These are phyloP conservation scores for Machimus atricapillus DNA, from an alignment of 2,888 invertebrate species.

Conservation along the genomic window DNA sequence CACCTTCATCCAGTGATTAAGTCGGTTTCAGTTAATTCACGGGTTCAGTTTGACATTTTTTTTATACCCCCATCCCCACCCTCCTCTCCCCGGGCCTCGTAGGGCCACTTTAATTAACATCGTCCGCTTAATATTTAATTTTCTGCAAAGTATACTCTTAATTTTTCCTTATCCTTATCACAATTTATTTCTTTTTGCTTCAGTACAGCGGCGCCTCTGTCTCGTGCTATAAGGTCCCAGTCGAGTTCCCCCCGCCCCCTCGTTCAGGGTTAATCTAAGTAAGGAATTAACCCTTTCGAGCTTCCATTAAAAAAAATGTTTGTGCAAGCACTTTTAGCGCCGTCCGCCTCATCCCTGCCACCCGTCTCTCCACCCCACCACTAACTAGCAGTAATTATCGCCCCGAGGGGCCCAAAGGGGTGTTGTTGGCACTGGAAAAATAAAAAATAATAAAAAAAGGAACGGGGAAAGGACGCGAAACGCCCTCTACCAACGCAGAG, in stretches of 20 bases:
- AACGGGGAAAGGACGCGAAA: background rate
- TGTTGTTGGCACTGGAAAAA: conserved; percentile 5
- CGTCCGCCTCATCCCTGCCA: background rate
- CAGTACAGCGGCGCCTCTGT: background rate
- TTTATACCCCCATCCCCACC: background rate
- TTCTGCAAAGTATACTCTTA: conserved; percentile 28
- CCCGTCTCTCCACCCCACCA: background rate
- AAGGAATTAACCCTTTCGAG: conserved; percentile 33
- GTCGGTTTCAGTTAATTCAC: conserved; percentile 12
- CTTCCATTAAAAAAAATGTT: conserved; percentile 22
- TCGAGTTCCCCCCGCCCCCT: background rate
- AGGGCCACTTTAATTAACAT: conserved; percentile 16
- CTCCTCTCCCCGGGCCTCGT: background rate
- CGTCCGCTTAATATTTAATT: conserved; percentile 32
- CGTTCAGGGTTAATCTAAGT: conserved; percentile 13
- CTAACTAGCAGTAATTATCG: conserved; percentile 26
- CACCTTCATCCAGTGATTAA: conserved; percentile 1
- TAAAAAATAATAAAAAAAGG: background rate
- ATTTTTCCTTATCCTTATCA: conserved; percentile 32
- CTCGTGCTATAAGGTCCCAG: background rate
- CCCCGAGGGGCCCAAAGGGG: background rate
- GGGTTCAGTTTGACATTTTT: conserved; percentile 22
- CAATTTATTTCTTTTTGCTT: conserved; percentile 3
- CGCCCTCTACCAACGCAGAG: background rate
- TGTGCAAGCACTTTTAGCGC: conserved; percentile 31